A percentile compares a stretch with the other conserved stretches of the same genome.
phyloP scores from a whole-genome alignment of 1,140 invertebrate genomes.

The Anagrus nilaparvatae region DNA sequence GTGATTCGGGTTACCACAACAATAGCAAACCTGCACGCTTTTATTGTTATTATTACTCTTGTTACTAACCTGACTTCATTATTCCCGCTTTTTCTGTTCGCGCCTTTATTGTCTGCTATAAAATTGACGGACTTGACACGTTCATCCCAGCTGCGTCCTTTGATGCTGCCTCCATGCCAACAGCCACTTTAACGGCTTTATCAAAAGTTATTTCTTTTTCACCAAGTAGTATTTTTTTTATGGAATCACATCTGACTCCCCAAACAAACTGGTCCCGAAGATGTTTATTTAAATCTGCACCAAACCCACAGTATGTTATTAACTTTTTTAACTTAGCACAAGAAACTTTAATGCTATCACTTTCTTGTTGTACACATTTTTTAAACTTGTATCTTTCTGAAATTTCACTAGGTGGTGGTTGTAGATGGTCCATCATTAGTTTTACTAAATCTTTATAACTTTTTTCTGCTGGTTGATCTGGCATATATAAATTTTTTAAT shows the following conservation, averaged over 20 bases:
- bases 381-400: constrained; percentile 29
- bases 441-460: constrained; percentile 19
- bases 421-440: constrained; percentile 22
- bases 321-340: constrained; percentile 19
- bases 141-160: constrained; percentile 13
- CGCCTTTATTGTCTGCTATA: too few relatives aligned
- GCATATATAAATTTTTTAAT: constrained; percentile 26
- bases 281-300: constrained; percentile 15
- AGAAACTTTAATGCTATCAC: constrained; percentile 6
- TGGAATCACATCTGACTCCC: constrained; percentile 19
- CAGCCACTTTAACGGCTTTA: constrained; percentile 21
- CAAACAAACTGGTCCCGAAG: constrained; percentile 27
- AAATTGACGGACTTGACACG: too few relatives aligned
- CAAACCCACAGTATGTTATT: constrained; percentile 25
- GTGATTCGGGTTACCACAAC: too few relatives aligned
- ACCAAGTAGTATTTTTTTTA: constrained; percentile 18
- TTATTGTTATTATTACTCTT: too few relatives aligned
- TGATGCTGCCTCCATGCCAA: constrained; percentile 15
- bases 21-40: too few relatives aligned
- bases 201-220: constrained; percentile 19
- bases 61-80: too few relatives aligned
- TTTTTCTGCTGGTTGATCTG: constrained; percentile 19
- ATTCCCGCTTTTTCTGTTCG: too few relatives aligned
- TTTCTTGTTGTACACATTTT: constrained; percentile 15
- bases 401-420: too few relatives aligned